These are phyloP conservation scores for Megastigmus dorsalis DNA, from an alignment of 2,888 invertebrate genomes.

Conservation along the genomic window DNA sequence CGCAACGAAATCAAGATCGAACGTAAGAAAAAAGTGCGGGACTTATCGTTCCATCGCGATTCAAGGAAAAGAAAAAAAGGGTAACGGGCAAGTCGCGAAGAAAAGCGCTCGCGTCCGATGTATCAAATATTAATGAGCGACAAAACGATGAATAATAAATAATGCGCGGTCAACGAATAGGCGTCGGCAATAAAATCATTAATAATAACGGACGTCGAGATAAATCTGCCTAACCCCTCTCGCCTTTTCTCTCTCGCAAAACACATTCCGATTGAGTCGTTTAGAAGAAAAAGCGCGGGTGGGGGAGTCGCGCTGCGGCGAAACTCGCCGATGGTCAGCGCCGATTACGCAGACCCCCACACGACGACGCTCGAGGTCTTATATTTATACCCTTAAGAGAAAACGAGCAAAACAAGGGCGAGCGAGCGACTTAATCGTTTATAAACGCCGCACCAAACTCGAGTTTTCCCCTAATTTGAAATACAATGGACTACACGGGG, in stretches of 20 bases:
- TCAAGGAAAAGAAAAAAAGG: too few relatives aligned
- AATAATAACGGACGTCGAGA: conserved; percentile 40
- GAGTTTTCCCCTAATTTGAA: conserved; percentile 35
- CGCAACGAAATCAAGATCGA: too few relatives aligned
- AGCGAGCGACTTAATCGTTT: conserved; percentile 4
- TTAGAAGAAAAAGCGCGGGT: neutral
- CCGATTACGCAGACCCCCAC: too few relatives aligned
- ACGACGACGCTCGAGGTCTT: neutral
- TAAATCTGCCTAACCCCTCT: conserved; percentile 23
- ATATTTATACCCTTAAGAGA: neutral
- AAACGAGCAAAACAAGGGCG: neutral
- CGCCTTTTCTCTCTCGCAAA: too few relatives aligned
- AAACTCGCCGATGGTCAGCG: conserved; percentile 17
- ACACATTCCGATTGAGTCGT: conserved; percentile 36
- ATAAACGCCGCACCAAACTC: too few relatives aligned
- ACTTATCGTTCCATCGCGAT: too few relatives aligned
- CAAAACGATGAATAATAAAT: conserved; percentile 30
- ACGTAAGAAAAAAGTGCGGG: too few relatives aligned
- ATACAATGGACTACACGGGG: conserved; percentile 27
- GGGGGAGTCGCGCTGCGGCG: neutral
- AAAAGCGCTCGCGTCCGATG: neutral
- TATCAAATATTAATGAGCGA: conserved; percentile 38
- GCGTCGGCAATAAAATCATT: conserved; percentile 38
- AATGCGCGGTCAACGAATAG: conserved; percentile 16
- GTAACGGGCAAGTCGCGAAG: neutral